Percentiles rank a stretch among this genome's conserved stretches.
Conservation (phyloP, 2,113 vertebrate genomes). For the Phylloscopus trochilus region DNA sequence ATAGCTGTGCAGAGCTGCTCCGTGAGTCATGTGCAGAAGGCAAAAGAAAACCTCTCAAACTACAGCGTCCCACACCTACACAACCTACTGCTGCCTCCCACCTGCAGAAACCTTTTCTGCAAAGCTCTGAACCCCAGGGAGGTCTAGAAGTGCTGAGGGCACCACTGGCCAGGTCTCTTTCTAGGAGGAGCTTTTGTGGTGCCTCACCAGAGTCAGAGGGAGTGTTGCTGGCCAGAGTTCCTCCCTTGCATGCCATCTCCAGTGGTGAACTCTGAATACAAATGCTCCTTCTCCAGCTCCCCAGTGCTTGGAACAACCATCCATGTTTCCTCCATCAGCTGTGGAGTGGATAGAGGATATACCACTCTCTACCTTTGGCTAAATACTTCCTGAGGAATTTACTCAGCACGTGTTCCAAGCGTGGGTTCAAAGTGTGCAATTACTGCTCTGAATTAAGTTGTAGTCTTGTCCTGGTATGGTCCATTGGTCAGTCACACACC, state of each 20-base stretch:
- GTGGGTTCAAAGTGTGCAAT: neutral
- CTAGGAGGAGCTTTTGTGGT: neutral
- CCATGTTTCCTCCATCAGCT: neutral
- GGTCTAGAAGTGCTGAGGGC: neutral
- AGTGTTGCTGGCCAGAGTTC: neutral
- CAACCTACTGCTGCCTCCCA: neutral
- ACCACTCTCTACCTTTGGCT: neutral
- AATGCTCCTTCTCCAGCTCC: neutral
- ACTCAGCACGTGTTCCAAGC: accelerated
- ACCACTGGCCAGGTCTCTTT: neutral
- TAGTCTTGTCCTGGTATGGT: neutral
- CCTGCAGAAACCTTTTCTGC: neutral
- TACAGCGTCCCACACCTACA: neutral
- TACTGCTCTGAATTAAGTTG: neutral
- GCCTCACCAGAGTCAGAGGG: neutral
- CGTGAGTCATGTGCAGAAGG: neutral
- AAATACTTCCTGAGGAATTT: neutral
- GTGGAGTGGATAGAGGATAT: neutral
- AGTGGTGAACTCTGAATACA: neutral
- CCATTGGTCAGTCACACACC: neutral
- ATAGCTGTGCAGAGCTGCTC: neutral
- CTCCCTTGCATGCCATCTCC: neutral
- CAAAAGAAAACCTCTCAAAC: neutral
- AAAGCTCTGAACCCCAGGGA: neutral
- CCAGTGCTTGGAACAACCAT: neutral